phyloP scores from a whole-genome alignment of 2,888 invertebrate genomes.

The Abrostola triplasia region DNA sequence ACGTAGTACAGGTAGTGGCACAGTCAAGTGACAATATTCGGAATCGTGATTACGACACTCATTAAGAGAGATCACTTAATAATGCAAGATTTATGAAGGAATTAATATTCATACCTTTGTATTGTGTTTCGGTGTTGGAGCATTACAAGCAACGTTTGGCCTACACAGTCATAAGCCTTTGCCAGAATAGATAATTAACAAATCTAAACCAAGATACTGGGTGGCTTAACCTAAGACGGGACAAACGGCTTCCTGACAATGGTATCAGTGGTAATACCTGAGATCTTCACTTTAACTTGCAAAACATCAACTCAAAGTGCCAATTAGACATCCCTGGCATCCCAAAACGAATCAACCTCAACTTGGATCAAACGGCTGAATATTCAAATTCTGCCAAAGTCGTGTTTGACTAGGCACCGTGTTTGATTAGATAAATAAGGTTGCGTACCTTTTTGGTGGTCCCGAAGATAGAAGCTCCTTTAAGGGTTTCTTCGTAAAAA shows the following conservation, averaged over 20 bases:
- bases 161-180: too few relatives aligned
- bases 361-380: constrained; percentile 31
- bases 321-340: constrained; percentile 20
- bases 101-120: too few relatives aligned
- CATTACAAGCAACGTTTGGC: too few relatives aligned
- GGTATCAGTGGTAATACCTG: background rate
- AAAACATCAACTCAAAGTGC: constrained; percentile 5
- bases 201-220: background rate
- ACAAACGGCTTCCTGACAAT: background rate
- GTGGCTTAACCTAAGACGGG: background rate
- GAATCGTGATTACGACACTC: too few relatives aligned
- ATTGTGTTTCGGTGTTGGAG: too few relatives aligned
- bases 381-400: constrained; percentile 25
- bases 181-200: too few relatives aligned
- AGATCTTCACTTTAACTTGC: background rate
- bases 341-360: constrained; percentile 26
- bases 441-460: constrained; percentile 13
- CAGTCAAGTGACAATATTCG: too few relatives aligned
- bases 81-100: too few relatives aligned
- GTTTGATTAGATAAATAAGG: constrained; percentile 2
- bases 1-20: too few relatives aligned
- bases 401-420: constrained; percentile 2
- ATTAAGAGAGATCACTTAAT: too few relatives aligned
- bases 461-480: background rate
- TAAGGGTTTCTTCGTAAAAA: background rate